Evolutionary conservation across 2,888 invertebrate species (phyloP).

Genomic region (Tiliacea citrago): DNA sequence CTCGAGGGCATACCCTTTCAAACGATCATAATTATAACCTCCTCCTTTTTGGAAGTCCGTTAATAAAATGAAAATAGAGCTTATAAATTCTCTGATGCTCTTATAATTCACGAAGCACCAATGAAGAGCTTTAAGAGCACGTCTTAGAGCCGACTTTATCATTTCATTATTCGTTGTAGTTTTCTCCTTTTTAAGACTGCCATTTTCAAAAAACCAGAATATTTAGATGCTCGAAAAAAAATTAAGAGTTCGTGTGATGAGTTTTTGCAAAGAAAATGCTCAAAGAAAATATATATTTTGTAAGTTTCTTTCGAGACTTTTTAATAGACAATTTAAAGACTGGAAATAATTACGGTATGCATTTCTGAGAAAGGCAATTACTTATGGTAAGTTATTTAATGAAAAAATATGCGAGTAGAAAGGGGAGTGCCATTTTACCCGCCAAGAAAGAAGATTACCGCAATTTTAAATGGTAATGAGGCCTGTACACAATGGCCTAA

Average conservation of each 20-base stretch:
- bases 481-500: conserved; percentile 53
- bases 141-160: conserved; percentile 11
- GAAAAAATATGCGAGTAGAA: conserved; percentile 30
- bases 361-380: conserved; percentile 34
- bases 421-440: conserved; percentile 35
- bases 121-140: conserved; percentile 13
- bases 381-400: conserved; percentile 28
- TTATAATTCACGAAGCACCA: conserved; percentile 41
- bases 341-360: conserved; percentile 30
- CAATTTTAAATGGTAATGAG: conserved; percentile 50
- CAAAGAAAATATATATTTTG: neutral
- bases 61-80: conserved; percentile 16
- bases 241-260: conserved; percentile 18
- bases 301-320: neutral
- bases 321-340: conserved; percentile 5
- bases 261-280: conserved; percentile 14
- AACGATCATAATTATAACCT: too few relatives aligned
- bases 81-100: conserved; percentile 23
- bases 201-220: conserved; percentile 1
- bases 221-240: conserved; percentile 19
- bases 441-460: conserved; percentile 46
- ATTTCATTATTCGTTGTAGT: conserved; percentile 44
- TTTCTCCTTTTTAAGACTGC: conserved; percentile 22
- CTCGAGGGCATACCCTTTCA: too few relatives aligned
- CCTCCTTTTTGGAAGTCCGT: too few relatives aligned